Conservation (phyloP, 2,888 invertebrate genomes). For the Orthonychiurus folsomi region DNA sequence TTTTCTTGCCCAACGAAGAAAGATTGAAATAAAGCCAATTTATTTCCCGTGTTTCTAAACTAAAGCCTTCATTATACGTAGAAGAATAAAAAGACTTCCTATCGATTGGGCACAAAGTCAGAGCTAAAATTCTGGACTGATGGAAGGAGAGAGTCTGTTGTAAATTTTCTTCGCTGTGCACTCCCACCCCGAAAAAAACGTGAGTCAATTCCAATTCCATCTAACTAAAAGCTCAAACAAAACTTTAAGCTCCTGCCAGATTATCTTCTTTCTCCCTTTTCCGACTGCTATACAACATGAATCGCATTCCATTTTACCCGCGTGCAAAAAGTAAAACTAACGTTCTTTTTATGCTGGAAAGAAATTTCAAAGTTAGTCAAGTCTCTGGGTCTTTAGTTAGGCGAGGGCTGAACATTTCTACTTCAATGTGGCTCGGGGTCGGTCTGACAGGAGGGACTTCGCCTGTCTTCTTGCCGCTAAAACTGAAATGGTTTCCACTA, state of each 20-base stretch:
- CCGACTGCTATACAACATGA: neutral
- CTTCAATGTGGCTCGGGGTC: too few relatives aligned
- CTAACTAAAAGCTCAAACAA: constrained; percentile 1
- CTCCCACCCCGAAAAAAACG: neutral
- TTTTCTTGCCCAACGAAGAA: too few relatives aligned
- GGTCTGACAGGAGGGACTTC: neutral
- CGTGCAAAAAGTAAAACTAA: neutral
- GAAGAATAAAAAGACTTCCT: neutral
- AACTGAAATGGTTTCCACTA: neutral
- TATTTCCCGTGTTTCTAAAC: neutral
- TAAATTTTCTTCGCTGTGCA: too few relatives aligned
- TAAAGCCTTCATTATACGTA: neutral
- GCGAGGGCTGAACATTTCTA: too few relatives aligned
- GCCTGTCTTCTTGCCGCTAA: neutral
- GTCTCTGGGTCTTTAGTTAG: neutral
- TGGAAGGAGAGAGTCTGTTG: neutral
- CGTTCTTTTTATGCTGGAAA: neutral
- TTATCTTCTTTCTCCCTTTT: neutral
- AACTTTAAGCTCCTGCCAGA: neutral
- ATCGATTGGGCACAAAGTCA: neutral
- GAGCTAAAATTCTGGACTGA: too few relatives aligned
- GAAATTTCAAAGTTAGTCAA: neutral
- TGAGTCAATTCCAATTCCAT: constrained; percentile 1
- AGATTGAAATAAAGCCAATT: neutral
- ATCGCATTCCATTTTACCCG: neutral